Evolutionary conservation across 2,888 invertebrate species (phyloP).

Genomic region (Chymomyza fuscimana): DNA sequence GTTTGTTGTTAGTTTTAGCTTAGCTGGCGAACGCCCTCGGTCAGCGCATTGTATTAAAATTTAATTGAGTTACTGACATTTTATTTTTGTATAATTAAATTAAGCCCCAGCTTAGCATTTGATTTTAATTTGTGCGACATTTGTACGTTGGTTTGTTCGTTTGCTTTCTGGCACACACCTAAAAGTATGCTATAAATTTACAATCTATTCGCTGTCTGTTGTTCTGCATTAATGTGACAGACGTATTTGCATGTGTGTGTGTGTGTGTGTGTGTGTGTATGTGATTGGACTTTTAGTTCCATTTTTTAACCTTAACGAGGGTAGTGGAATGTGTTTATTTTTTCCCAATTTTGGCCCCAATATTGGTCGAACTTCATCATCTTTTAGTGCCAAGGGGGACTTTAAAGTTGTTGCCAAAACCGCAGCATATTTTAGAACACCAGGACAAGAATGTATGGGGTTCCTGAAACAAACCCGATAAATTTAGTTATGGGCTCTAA

Average conservation of each 20-base stretch:
- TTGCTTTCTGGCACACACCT: conserved; percentile 8
- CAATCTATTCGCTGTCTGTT: conserved; percentile 45
- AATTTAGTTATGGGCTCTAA: too few relatives aligned
- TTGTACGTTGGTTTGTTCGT: conserved; percentile 30
- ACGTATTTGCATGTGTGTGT: conserved; percentile 41
- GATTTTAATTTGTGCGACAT: conserved; percentile 78
- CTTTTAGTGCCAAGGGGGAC: too few relatives aligned
- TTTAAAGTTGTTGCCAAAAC: too few relatives aligned
- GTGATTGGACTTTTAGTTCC: too few relatives aligned
- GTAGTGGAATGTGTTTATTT: too few relatives aligned
- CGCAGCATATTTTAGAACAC: too few relatives aligned
- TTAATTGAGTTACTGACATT: conserved; percentile 79
- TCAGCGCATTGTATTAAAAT: conserved; percentile 74
- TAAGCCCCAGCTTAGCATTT: conserved; percentile 78
- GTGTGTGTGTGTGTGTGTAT: too few relatives aligned
- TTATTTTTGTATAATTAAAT: conserved; percentile 79
- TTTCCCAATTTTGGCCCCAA: too few relatives aligned
- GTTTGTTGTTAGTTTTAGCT: conserved; percentile 58
- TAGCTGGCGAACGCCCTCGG: conserved; percentile 32
- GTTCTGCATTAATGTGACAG: conserved; percentile 49
- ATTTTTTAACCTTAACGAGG: too few relatives aligned
- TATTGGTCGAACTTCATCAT: too few relatives aligned
- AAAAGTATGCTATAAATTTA: neutral
- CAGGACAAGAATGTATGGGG: too few relatives aligned
- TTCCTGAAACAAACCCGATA: too few relatives aligned